A percentile compares a stretch with the other conserved stretches of the same genome.
Evolutionary conservation across 2,888 invertebrate genomes (phyloP).

Genomic region (Plagiodera versicolora): DNA sequence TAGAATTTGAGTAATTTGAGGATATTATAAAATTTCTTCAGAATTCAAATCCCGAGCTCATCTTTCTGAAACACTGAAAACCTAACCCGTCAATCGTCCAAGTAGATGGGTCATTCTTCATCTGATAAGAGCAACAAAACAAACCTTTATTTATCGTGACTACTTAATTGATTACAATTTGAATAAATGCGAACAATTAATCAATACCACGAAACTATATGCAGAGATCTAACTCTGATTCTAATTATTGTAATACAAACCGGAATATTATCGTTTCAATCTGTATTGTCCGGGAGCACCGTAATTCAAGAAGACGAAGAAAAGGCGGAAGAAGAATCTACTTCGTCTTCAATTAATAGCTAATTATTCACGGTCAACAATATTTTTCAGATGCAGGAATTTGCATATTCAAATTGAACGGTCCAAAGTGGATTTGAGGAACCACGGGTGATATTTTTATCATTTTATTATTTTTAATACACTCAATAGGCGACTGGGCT

Average conservation of each 20-base stretch:
- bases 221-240: constrained; percentile 19
- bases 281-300: constrained; percentile 34
- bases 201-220: constrained; percentile 25
- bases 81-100: too few species aligned
- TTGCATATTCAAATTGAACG: constrained; percentile 19
- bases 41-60: too few species aligned
- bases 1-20: too few species aligned
- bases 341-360: constrained; percentile 16
- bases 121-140: too few species aligned
- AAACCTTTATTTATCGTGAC: too few species aligned
- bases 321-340: constrained; percentile 19
- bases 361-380: constrained; percentile 20
- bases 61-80: too few species aligned
- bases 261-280: constrained; percentile 28
- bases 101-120: too few species aligned
- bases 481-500: too few species aligned
- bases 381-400: constrained; percentile 19
- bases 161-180: constrained; percentile 16
- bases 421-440: background rate
- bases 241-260: constrained; percentile 25
- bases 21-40: too few species aligned
- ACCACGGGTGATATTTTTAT: background rate
- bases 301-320: constrained; percentile 5
- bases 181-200: constrained; percentile 22
- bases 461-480: background rate